Evolutionary conservation across 2,113 vertebrate species (phyloP).

Genomic region (Pteronura brasiliensis): DNA sequence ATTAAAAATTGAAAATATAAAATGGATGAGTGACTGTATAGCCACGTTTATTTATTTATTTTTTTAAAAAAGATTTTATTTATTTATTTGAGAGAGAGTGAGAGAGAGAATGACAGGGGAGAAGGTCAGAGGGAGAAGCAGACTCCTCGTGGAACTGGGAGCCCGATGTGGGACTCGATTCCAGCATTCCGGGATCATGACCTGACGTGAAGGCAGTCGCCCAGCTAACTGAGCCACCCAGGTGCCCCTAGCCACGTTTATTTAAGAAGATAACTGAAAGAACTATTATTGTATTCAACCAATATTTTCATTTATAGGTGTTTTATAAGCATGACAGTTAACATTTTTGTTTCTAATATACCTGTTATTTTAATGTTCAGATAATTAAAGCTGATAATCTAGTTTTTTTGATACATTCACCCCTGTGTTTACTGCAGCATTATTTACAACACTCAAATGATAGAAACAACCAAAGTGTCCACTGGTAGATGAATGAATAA

Average conservation of each 20-base stretch:
- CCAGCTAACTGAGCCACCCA: too few relatives aligned
- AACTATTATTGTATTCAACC: neutral
- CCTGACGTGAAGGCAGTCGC: too few relatives aligned
- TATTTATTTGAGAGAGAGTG: too few relatives aligned
- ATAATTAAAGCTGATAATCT: neutral
- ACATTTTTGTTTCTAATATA: neutral
- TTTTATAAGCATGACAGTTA: neutral
- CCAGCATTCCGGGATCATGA: too few relatives aligned
- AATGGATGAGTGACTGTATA: neutral
- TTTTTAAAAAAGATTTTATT: too few relatives aligned
- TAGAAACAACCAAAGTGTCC: neutral
- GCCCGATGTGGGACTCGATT: too few relatives aligned
- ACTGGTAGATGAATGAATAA: neutral
- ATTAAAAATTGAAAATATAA: constrained; percentile 34
- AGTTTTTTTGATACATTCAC: neutral
- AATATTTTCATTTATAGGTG: neutral
- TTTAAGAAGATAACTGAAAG: neutral
- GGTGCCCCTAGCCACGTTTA: neutral
- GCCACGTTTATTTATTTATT: neutral
- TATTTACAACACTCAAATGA: neutral
- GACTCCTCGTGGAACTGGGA: too few relatives aligned
- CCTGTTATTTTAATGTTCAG: neutral
- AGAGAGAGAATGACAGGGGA: too few relatives aligned
- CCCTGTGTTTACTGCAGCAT: neutral
- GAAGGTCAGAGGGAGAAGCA: too few relatives aligned